These are phyloP conservation scores for Perizoma flavofasciatum DNA, from an alignment of 2,888 invertebrate genomes.

Conservation along the genomic window DNA sequence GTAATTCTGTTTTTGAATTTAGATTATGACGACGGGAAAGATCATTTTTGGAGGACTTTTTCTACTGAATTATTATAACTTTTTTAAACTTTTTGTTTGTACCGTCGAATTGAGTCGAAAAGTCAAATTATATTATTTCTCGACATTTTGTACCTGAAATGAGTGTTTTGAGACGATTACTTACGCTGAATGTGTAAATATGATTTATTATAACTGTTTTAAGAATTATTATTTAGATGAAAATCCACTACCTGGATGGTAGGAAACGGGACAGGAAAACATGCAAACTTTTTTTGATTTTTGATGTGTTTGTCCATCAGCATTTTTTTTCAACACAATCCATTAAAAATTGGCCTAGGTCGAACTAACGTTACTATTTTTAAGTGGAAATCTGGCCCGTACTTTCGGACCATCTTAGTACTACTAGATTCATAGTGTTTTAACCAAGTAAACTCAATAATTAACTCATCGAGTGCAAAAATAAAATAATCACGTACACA, in stretches of 20 bases:
- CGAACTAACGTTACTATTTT: too few species aligned
- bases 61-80: constrained; percentile 6
- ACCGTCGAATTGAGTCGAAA: not conserved
- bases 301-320: not conserved
- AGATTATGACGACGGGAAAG: constrained; percentile 29
- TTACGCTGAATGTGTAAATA: too few species aligned
- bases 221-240: not conserved
- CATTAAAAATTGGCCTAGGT: too few species aligned
- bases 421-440: too few species aligned
- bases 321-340: too few species aligned
- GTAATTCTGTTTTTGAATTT: constrained; percentile 35
- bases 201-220: not conserved
- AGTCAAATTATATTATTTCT: not conserved
- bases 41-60: constrained; percentile 18
- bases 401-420: too few species aligned
- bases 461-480: not conserved
- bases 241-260: not conserved
- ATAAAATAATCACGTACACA: constrained; percentile 41
- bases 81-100: constrained; percentile 8
- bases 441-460: too few species aligned
- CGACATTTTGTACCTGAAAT: not conserved
- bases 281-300: not conserved
- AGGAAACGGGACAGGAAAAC: not conserved
- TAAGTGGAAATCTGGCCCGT: too few species aligned
- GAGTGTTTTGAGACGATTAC: not conserved